A percentile compares a stretch with the other conserved stretches of the same genome.
phyloP scores from a whole-genome alignment of 2,797 vertebrate genomes.

The Eulemur albifrons region DNA sequence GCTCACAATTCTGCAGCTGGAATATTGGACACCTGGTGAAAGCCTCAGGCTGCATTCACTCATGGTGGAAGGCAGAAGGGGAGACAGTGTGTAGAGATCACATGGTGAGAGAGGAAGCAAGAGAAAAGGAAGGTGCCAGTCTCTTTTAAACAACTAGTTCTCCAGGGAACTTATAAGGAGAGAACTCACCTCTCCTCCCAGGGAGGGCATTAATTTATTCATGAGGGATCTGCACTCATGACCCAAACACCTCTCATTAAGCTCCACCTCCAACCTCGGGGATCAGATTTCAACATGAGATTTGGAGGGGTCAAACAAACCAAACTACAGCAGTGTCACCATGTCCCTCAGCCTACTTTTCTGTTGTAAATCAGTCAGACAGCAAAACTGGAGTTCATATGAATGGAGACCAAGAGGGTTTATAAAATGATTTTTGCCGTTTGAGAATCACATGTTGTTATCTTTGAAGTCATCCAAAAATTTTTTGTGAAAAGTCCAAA shows the following conservation, averaged over 20 bases:
- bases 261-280: not conserved
- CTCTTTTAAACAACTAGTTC: not conserved
- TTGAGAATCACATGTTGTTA: not conserved
- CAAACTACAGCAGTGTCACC: not conserved
- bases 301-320: not conserved
- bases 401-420: no score
- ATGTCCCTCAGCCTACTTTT: not conserved
- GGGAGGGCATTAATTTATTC: not conserved
- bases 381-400: not conserved
- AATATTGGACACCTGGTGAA: not conserved
- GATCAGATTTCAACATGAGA: not conserved
- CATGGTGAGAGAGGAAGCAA: not conserved
- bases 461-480: not conserved
- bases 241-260: not conserved
- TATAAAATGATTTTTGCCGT: not conserved
- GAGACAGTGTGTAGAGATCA: not conserved
- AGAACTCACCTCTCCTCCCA: not conserved
- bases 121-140: not conserved
- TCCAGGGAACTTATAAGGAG: not conserved
- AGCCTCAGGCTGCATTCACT: not conserved
- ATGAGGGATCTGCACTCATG: not conserved
- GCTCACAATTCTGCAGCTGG: not conserved
- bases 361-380: not conserved
- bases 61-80: not conserved
- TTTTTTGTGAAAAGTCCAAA: not conserved